These are phyloP conservation scores for Atrichornis clamosus DNA, from an alignment of 2,113 vertebrate species.

Conservation along the genomic window DNA sequence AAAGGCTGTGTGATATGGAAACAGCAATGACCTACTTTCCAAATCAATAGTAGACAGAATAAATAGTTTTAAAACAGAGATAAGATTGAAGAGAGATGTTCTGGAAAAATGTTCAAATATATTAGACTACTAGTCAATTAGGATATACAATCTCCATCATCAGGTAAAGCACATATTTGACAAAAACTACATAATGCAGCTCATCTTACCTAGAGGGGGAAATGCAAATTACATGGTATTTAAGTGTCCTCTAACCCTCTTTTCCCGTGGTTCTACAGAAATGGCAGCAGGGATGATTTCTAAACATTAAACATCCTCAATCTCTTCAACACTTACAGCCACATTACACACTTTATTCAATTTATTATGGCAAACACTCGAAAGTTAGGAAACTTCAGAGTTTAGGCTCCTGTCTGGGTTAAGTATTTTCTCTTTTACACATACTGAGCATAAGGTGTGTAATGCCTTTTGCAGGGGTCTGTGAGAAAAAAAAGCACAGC, in stretches of 20 bases:
- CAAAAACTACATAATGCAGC: not conserved
- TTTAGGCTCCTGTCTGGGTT: not conserved
- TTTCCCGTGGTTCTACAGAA: not conserved
- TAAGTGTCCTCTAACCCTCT: not conserved
- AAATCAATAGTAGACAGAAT: not conserved
- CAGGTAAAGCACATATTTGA: not conserved
- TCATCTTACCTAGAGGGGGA: not conserved
- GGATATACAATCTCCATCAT: not conserved
- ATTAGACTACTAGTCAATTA: not conserved
- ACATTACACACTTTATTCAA: not conserved
- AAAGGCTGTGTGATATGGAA: not conserved
- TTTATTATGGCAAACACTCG: not conserved
- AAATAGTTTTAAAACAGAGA: not conserved
- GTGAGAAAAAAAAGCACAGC: not conserved
- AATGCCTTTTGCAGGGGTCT: not conserved
- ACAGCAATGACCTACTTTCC: not conserved
- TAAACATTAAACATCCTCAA: not conserved
- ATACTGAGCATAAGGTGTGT: not conserved
- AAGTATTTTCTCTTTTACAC: not conserved
- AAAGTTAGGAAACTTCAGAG: not conserved
- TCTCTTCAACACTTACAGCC: not conserved
- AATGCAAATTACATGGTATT: not conserved
- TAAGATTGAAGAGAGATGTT: accelerated
- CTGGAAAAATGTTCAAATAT: not conserved
- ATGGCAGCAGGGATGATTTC: not conserved